Conservation (phyloP, 64 coral and sea anemone species). For the Acropora tenuis region DNA sequence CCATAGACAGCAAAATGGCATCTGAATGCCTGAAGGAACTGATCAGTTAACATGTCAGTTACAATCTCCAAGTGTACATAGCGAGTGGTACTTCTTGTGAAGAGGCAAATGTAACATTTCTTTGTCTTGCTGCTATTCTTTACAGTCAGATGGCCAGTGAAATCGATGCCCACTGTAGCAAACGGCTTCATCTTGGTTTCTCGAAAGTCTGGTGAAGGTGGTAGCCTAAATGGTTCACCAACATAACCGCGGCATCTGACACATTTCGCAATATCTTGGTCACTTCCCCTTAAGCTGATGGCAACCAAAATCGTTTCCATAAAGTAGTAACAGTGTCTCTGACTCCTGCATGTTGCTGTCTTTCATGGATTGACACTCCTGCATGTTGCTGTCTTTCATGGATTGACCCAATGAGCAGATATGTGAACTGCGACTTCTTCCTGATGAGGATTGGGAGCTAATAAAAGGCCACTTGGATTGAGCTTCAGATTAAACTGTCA, state of each 20-base stretch:
- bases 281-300: conserved; percentile 21
- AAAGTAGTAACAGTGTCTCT: conserved; percentile 41
- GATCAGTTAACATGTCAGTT: conserved; percentile 11
- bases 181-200: conserved; percentile 21
- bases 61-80: conserved; percentile 45
- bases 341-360: too few relatives aligned
- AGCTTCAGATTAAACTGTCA: conserved; percentile 32
- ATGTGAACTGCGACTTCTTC: conserved; percentile 37
- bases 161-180: background rate
- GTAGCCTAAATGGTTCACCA: conserved; percentile 9
- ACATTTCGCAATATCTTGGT: conserved; percentile 27
- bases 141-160: conserved; percentile 16
- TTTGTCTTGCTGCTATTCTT: conserved; percentile 43
- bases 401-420: conserved; percentile 20
- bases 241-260: conserved; percentile 14
- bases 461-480: conserved; percentile 20
- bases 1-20: conserved; percentile 24
- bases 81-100: conserved; percentile 22
- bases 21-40: conserved; percentile 59
- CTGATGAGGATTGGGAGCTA: conserved; percentile 28
- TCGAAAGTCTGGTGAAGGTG: background rate
- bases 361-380: background rate
- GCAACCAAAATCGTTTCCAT: conserved; percentile 32
- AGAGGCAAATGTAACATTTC: conserved; percentile 26
- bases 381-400: conserved; percentile 49